These are phyloP conservation scores for Bombus sibiricus DNA, from an alignment of 1,140 invertebrate species.

Conservation along the genomic window DNA sequence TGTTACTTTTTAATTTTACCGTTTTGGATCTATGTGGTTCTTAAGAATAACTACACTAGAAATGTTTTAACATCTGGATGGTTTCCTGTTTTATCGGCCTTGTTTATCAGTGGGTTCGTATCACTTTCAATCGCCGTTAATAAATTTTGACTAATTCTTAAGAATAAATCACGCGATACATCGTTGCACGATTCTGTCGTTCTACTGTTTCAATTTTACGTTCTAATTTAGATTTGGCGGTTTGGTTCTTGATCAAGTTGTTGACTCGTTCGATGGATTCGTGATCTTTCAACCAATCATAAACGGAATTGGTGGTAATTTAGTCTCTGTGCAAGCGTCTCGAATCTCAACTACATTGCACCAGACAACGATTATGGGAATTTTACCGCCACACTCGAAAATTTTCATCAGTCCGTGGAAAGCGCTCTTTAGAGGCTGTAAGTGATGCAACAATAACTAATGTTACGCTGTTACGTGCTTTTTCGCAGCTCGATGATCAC, in stretches of 20 bases:
- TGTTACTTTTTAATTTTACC: slow-evolving; percentile 89
- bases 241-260: slow-evolving; percentile 90
- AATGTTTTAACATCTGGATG: slow-evolving; percentile 91
- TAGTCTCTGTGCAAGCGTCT: slow-evolving; percentile 98
- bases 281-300: slow-evolving; percentile 96
- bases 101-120: slow-evolving; percentile 93
- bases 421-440: slow-evolving; percentile 92
- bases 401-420: slow-evolving; percentile 91
- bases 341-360: slow-evolving; percentile 97
- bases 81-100: slow-evolving; percentile 92
- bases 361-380: slow-evolving; percentile 89
- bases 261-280: slow-evolving; percentile 89
- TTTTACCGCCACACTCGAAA: slow-evolving; percentile 88
- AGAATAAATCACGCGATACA: background rate
- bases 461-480: slow-evolving; percentile 11
- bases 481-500: slow-evolving; percentile 5
- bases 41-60: slow-evolving; percentile 90
- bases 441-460: slow-evolving; percentile 44
- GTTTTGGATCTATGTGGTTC: slow-evolving; percentile 90
- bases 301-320: slow-evolving; percentile 97
- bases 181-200: too few species aligned
- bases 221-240: slow-evolving; percentile 87
- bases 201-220: background rate
- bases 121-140: background rate
- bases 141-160: slow-evolving; percentile 24